Conservation (phyloP, 1,140 invertebrate genomes). For the Teleogryllus occipitalis region DNA sequence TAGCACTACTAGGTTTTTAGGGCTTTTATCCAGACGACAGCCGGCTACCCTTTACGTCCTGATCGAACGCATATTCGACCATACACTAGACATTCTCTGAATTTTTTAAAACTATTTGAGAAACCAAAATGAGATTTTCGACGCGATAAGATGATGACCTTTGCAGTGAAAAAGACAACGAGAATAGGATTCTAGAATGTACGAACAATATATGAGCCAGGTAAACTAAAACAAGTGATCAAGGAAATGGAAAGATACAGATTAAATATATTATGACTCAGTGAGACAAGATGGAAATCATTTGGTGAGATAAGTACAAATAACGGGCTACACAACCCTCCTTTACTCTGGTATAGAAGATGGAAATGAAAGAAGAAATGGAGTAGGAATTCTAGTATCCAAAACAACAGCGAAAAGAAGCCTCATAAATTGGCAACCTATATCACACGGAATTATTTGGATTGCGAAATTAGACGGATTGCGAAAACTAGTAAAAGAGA, state of each 20-base stretch:
- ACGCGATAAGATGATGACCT: no score
- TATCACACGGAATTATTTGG: background rate
- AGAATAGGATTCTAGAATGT: conserved; percentile 20
- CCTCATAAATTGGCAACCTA: background rate
- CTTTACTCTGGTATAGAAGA: background rate
- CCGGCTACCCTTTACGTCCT: no score
- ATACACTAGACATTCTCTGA: no score
- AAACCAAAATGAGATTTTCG: no score
- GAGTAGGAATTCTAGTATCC: background rate
- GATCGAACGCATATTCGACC: no score
- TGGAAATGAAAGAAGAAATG: background rate
- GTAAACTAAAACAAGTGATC: conserved; percentile 18
- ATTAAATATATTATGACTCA: conserved; percentile 19
- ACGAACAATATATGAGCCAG: conserved; percentile 6
- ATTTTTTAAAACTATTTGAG: no score
- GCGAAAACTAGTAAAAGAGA: no score
- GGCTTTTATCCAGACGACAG: no score
- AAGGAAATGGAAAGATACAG: conserved; percentile 16
- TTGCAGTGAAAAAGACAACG: conserved; percentile 10
- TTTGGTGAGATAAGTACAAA: background rate
- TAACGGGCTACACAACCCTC: background rate
- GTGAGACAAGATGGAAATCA: conserved; percentile 14
- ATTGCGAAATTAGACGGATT: no score
- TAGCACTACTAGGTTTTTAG: no score
- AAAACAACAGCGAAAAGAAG: background rate